Conservation (phyloP, 2,888 invertebrate genomes). For the Disparrhopalites patrizii region DNA sequence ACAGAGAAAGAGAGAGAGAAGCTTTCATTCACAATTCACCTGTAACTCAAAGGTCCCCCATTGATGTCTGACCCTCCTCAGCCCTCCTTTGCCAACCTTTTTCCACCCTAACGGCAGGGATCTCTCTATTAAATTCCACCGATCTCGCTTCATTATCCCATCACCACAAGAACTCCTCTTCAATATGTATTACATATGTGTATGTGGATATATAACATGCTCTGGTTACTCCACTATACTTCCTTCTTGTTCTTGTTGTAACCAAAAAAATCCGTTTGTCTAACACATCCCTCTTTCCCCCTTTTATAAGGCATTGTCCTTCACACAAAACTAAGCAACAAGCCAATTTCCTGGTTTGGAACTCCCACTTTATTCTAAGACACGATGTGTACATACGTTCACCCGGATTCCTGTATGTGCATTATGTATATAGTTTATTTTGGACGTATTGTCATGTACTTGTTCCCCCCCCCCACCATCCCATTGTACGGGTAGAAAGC, state of each 20-base stretch:
- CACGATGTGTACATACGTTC: neutral
- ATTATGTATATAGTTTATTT: too few species aligned
- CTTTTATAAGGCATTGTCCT: neutral
- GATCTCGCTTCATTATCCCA: conserved; percentile 41
- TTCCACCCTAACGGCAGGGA: conserved; percentile 43
- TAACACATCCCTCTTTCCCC: too few species aligned
- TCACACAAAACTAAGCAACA: neutral
- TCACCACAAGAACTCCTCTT: conserved; percentile 10
- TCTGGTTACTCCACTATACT: too few species aligned
- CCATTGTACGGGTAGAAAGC: conserved; percentile 4
- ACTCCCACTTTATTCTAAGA: neutral
- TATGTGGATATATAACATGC: too few species aligned
- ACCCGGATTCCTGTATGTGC: neutral
- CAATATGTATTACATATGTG: neutral
- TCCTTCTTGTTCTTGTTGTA: too few species aligned
- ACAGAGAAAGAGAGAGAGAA: neutral
- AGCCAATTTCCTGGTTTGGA: neutral
- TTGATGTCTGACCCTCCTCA: conserved; percentile 42
- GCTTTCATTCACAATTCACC: conserved; percentile 23
- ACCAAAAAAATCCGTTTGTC: too few species aligned
- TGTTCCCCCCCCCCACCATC: too few species aligned
- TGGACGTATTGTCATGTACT: neutral
- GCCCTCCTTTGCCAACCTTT: conserved; percentile 47
- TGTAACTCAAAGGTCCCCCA: conserved; percentile 26
- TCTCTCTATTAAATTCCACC: conserved; percentile 36